A percentile compares a stretch with the other conserved stretches of the same genome.
Conservation (phyloP, 2,888 invertebrate species). For the Perizoma flavofasciatum region DNA sequence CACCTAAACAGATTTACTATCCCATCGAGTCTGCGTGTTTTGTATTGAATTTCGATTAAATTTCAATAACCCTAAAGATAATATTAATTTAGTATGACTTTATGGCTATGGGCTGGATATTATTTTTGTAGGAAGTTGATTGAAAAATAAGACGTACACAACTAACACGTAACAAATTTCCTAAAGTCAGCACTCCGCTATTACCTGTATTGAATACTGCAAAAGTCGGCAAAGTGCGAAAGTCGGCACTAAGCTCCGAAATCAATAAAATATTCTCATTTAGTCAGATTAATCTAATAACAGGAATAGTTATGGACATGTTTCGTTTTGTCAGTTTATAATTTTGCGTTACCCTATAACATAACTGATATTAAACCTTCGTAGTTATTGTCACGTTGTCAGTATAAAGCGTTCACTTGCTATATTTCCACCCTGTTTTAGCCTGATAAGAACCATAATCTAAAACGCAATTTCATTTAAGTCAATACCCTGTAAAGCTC, state of each 20-base stretch:
- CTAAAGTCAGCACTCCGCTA: too few species aligned
- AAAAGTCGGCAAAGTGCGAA: too few species aligned
- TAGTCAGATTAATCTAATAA: too few species aligned
- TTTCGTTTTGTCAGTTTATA: not conserved
- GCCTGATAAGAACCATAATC: conserved; percentile 4
- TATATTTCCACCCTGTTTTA: conserved; percentile 3
- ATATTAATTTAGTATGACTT: conserved; percentile 1
- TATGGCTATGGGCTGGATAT: not conserved
- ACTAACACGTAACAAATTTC: too few species aligned
- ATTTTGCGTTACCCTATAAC: not conserved
- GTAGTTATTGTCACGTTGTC: not conserved
- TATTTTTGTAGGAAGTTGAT: conserved; percentile 2
- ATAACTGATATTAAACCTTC: not conserved
- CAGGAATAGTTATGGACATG: not conserved
- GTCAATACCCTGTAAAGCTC: conserved; percentile 36
- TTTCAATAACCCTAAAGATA: conserved; percentile 9
- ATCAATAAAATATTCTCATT: too few species aligned
- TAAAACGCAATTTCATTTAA: conserved; percentile 20
- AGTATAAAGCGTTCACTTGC: not conserved
- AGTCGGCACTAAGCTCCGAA: too few species aligned
- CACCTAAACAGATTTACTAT: conserved; percentile 26
- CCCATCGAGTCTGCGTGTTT: conserved; percentile 19
- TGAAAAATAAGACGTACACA: too few species aligned
- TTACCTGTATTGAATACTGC: too few species aligned
- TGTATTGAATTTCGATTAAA: conserved; percentile 25